Conservation (phyloP, 2,797 vertebrate genomes). For the Pantherophis alleghaniensis region DNA sequence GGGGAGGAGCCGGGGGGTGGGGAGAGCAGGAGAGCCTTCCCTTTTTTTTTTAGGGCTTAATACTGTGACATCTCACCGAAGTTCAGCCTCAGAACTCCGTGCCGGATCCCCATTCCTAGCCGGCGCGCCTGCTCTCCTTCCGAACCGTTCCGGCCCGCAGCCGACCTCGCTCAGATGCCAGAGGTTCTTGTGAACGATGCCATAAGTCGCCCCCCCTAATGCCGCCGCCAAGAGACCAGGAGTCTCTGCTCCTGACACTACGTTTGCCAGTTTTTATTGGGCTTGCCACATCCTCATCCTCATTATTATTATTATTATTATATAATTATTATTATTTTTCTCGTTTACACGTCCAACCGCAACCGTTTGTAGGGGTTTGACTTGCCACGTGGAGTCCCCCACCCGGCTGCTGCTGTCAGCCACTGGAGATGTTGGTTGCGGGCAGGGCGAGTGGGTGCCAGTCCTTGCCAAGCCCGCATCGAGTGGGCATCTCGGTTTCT, state of each 20-base stretch:
- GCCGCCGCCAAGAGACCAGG: slow-evolving; percentile 61
- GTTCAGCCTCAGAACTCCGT: slow-evolving; percentile 62
- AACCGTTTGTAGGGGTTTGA: slow-evolving; percentile 70
- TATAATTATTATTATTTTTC: slow-evolving; percentile 43
- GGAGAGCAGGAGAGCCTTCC: slow-evolving; percentile 42
- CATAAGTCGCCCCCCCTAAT: slow-evolving; percentile 56
- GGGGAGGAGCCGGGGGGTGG: slow-evolving; percentile 46
- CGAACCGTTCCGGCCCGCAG: slow-evolving; percentile 50
- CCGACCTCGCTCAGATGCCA: slow-evolving; percentile 69
- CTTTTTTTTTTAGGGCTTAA: slow-evolving; percentile 65
- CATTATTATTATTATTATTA: not conserved
- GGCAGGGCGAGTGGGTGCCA: not conserved
- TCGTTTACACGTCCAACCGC: slow-evolving; percentile 74
- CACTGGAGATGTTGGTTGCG: not conserved
- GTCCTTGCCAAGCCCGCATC: not conserved
- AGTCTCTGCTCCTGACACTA: slow-evolving; percentile 68
- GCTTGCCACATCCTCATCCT: slow-evolving; percentile 59
- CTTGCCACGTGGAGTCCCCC: slow-evolving; percentile 70
- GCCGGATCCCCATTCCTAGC: slow-evolving; percentile 37
- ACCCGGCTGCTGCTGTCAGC: slow-evolving; percentile 64
- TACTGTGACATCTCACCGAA: slow-evolving; percentile 73
- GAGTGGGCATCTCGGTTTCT: not conserved
- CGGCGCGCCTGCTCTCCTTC: slow-evolving; percentile 54
- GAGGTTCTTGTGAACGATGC: slow-evolving; percentile 73
- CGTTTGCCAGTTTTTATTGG: slow-evolving; percentile 65